Conservation (phyloP, 2,888 invertebrate genomes). For the Heliconius erato region DNA sequence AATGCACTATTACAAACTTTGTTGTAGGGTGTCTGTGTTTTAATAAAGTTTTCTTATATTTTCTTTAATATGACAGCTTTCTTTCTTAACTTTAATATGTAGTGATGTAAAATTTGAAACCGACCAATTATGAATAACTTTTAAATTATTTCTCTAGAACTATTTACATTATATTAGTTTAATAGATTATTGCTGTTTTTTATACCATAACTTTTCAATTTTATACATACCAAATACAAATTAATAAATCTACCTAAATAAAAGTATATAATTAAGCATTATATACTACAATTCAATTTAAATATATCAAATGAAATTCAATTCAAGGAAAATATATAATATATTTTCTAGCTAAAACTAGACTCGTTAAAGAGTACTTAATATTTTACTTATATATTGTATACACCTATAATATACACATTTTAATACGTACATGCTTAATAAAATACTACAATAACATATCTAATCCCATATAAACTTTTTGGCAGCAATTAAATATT, state of each 20-base stretch:
- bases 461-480: background rate
- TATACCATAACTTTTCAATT: too few species aligned
- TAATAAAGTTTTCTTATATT: background rate
- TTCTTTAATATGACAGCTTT: background rate
- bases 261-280: too few species aligned
- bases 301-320: too few species aligned
- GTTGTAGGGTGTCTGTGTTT: conserved; percentile 47
- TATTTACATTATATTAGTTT: background rate
- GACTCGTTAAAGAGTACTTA: too few species aligned
- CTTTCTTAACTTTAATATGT: background rate
- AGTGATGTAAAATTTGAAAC: background rate
- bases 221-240: too few species aligned
- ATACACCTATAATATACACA: too few species aligned
- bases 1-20: conserved; percentile 59
- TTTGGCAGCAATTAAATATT: background rate
- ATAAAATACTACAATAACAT: background rate
- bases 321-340: too few species aligned
- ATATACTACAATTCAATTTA: too few species aligned
- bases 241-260: too few species aligned
- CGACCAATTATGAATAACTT: background rate
- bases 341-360: too few species aligned
- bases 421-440: background rate
- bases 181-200: too few species aligned
- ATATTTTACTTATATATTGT: too few species aligned
- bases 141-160: background rate